Base-by-base conservation (phyloP, 1,140 invertebrate genomes). In the Microvelia longipes region DNA sequence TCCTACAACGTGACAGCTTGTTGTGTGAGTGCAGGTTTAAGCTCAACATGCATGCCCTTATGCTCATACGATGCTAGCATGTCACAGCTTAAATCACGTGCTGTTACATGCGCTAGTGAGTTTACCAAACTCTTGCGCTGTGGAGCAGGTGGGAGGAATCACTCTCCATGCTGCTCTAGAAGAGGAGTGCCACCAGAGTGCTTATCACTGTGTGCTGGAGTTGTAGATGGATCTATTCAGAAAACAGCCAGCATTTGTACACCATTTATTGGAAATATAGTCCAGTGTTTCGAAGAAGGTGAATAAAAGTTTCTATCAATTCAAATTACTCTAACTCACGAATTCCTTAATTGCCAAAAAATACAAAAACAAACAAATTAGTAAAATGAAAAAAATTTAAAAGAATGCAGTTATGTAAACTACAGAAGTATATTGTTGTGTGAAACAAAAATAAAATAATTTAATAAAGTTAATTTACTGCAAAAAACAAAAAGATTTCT, bases 231-330 rank as follows among this genome's bases (percentile, higher is more conserved):
- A 64, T 71, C 75, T 2, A 81, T 87, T 68, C 74, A 82, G 15
- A 76, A 77, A 73, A 79, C 84, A 73, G 82, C 86, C 73, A 78
- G 83, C 2, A 80, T 85, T 63, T 92, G 90, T 78, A 83, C 89
- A 29, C 85, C 88, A 2, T 91, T 88, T 78, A 87, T 91, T 70
- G 90, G 90, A 60, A 91, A 91, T 77, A 90, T 92, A 73, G 84
- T 90, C 28, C 87, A 90, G 79, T 93, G 91, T 78, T 90, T 91
- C 75, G 90, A 91, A 79, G 90, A 92, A 84, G 90, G 88, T 89
- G 77, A 26, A 0, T 50, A 68, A 68, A n/a, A 75, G 65, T 68
- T 70, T 60, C 69, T 27, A 67, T 67, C 35, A 60, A 60, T 60
- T 19, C 35, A 11, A 11, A 60, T 60, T 60, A n/a, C n/a, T n/a